Evolutionary conservation across 2,797 vertebrate genomes (phyloP).

Genomic region (Lateolabrax maculatus): DNA sequence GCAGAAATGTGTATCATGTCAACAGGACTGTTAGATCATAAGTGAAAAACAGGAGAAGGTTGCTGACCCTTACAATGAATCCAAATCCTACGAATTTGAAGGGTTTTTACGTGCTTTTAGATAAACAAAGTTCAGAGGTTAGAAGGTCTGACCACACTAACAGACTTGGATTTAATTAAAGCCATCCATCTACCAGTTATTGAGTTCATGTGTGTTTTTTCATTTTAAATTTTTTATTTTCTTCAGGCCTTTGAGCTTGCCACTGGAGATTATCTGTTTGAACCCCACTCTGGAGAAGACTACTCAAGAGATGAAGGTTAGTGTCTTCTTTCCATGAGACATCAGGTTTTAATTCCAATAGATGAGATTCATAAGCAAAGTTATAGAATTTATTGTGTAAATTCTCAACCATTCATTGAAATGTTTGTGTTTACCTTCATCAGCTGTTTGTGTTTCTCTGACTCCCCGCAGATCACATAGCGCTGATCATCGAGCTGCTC

Average conservation of each 20-base stretch:
- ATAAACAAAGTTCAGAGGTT: not conserved
- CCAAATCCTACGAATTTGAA: not conserved
- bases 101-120: not conserved
- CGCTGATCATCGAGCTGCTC: conserved; percentile 97
- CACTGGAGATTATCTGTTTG: conserved; percentile 98
- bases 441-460: conserved; percentile 19
- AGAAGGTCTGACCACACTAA: not conserved
- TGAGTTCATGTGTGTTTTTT: not conserved
- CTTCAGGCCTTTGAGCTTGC: conserved; percentile 95
- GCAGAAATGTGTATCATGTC: not conserved
- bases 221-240: conserved; percentile 8
- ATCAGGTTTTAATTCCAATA: not conserved
- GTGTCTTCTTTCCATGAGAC: conserved; percentile 20
- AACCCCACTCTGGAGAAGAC: conserved; percentile 97
- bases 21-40: too few relatives aligned
- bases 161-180: not conserved
- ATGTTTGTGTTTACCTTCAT: not conserved
- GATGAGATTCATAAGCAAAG: not conserved
- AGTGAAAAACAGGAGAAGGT: not conserved
- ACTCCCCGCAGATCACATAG: conserved; percentile 93
- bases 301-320: conserved; percentile 97
- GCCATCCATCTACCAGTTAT: not conserved
- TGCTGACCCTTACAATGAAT: conserved; percentile 15
- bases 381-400: not conserved
- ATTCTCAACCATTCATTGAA: not conserved